These are phyloP conservation scores for Eupithecia subumbrata DNA, from an alignment of 2,888 invertebrate species.

Conservation along the genomic window DNA sequence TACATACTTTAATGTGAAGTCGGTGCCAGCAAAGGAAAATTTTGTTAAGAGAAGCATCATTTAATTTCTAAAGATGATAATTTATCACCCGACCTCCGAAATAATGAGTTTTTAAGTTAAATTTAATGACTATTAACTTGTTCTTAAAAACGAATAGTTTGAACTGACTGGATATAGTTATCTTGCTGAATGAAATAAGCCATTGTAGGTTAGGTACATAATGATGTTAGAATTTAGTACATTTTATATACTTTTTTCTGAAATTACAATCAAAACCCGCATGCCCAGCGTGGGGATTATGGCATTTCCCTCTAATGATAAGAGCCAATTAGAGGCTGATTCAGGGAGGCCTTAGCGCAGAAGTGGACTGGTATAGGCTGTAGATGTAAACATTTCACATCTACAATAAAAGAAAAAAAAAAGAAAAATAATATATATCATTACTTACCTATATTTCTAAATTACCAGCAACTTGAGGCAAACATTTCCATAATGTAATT, in stretches of 20 bases:
- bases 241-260: not conserved
- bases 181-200: not conserved
- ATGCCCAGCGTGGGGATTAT: no score
- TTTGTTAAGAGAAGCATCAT: conserved; percentile 15
- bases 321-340: no score
- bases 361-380: no score
- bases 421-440: no score
- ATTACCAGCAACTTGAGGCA: not conserved
- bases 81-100: conserved; percentile 14
- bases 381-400: no score
- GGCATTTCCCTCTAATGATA: no score
- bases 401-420: no score
- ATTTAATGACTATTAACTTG: conserved; percentile 16
- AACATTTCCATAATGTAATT: not conserved
- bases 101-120: conserved; percentile 26
- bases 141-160: not conserved
- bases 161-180: not conserved
- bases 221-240: not conserved
- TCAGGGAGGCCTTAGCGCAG: no score
- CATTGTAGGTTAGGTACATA: no score
- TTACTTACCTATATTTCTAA: no score
- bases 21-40: conserved; percentile 2
- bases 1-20: not conserved
- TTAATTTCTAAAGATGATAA: conserved; percentile 23
- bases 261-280: no score